phyloP scores from a whole-genome alignment of 2,797 vertebrate species.

The Arnoldichthys spilopterus region DNA sequence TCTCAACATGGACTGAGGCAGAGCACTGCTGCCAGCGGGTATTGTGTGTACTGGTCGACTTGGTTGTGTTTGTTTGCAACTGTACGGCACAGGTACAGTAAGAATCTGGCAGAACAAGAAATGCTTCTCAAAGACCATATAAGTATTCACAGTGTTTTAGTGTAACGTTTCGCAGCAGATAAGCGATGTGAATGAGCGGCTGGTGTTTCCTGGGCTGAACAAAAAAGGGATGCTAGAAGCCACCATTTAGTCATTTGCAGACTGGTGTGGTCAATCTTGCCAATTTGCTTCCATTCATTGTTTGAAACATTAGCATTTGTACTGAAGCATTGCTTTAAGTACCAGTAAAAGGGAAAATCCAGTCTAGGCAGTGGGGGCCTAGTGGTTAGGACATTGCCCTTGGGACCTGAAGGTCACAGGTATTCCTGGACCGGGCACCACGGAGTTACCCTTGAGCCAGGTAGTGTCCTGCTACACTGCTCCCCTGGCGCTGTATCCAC shows the following conservation, averaged over 20 bases:
- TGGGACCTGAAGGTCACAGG: too few relatives aligned
- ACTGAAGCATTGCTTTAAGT: too few relatives aligned
- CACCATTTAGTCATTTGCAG: neutral
- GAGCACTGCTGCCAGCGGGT: conserved; percentile 21
- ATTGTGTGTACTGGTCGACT: conserved; percentile 25
- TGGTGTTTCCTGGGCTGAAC: neutral
- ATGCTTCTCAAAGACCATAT: neutral
- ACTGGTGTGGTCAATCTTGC: neutral
- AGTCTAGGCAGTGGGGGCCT: too few relatives aligned
- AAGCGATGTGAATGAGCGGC: too few relatives aligned
- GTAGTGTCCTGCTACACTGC: too few relatives aligned
- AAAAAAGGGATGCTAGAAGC: neutral
- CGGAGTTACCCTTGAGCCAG: too few relatives aligned
- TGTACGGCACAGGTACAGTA: conserved; percentile 14
- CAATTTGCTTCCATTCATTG: neutral
- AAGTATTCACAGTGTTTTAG: neutral
- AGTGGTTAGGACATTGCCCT: too few relatives aligned
- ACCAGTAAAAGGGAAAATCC: too few relatives aligned
- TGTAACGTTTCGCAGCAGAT: too few relatives aligned
- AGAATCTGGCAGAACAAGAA: conserved; percentile 30
- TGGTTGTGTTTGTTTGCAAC: conserved; percentile 24
- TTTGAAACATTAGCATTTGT: neutral
- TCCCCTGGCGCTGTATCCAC: too few relatives aligned
- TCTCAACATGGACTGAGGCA: conserved; percentile 47
- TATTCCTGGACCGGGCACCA: too few relatives aligned